Base-by-base conservation (phyloP, 2,113 vertebrate genomes). In the Sialia sialis region DNA sequence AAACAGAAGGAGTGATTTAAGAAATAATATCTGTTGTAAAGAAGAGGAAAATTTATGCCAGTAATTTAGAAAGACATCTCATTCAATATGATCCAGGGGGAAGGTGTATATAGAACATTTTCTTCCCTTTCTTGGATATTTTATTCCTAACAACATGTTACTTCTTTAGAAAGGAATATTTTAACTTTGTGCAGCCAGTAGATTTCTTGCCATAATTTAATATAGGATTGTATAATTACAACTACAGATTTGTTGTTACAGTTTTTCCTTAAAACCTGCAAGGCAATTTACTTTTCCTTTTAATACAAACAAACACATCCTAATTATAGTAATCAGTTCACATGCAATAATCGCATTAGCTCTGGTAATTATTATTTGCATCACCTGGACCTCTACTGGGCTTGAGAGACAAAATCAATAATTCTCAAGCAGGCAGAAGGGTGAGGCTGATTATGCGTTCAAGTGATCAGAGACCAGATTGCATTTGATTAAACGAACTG, bases 251-350 rank as follows among this genome's bases (percentile, higher is more conserved):
- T 52, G 21, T 34, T 82, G 30, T 49, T 67, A 15, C 25, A 75
- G 43, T 75, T 91, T 87, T 86, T 56, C 81, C 75, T 60, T 75
- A 84, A 94, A 94, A 89, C 44, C 34, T 80, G 78, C 14, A 34
- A 80, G 60, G 83, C 67, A 92, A 88, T 96, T 97, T 95, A 87
- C 62, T 94, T 93, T 95, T 84, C 34, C 67, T 87, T 91, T 94
- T 95, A 91, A 92, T 91, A 83, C 58, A 96, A 94, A 95, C 93
- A 96, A 93, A 78, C 52, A 59, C 44, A 60, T 94, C 64, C 51
- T 96, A 97, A 98, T 97, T 97, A 96, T 75, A 97, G 73, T 92
- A 96, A 97, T 97, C 82, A 96, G 88, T 97, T 98, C 95, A 84
- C 89, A 96, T 88, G 72, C 55, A 93, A 74, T 97, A 97, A 97